Conservation (phyloP, 2,113 vertebrate genomes). For the Perccottus glenii region DNA sequence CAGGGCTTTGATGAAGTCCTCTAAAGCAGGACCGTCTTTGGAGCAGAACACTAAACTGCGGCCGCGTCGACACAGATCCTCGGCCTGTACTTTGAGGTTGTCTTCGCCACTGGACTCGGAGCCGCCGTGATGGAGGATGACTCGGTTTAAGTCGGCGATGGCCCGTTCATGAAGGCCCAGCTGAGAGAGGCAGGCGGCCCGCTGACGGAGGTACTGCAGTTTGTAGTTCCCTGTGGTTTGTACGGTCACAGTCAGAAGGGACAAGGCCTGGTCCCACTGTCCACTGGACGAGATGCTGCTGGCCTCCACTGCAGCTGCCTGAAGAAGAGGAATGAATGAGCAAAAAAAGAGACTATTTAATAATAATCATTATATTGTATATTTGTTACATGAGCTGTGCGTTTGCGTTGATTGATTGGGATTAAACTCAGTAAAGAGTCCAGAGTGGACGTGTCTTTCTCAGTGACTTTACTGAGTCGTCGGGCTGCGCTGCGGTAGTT, state of each 20-base stretch:
- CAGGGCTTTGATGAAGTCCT: constrained; percentile 84
- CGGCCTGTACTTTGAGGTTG: constrained; percentile 54
- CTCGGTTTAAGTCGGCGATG: constrained; percentile 81
- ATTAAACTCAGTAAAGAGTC: constrained; percentile 82
- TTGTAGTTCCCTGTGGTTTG: constrained; percentile 58
- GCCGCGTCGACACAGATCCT: constrained; percentile 85
- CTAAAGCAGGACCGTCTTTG: constrained; percentile 76
- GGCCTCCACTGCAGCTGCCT: constrained; percentile 87
- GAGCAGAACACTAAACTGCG: constrained; percentile 78
- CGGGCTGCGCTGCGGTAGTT: constrained; percentile 69
- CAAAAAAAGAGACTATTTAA: neutral
- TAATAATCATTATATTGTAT: neutral
- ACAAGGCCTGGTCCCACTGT: constrained; percentile 76
- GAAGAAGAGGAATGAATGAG: constrained; percentile 9
- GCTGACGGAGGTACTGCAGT: constrained; percentile 75
- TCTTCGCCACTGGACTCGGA: constrained; percentile 16
- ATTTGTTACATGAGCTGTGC: constrained; percentile 82
- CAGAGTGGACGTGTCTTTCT: constrained; percentile 77
- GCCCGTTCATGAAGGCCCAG: constrained; percentile 79
- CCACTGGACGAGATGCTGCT: constrained; percentile 62
- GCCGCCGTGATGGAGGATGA: constrained; percentile 69
- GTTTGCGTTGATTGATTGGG: constrained; percentile 74
- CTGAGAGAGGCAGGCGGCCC: constrained; percentile 81
- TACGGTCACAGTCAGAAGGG: constrained; percentile 83
- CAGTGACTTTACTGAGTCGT: constrained; percentile 81